phyloP scores from a whole-genome alignment of 2,113 vertebrate genomes.

The Myiozetetes cayanensis region DNA sequence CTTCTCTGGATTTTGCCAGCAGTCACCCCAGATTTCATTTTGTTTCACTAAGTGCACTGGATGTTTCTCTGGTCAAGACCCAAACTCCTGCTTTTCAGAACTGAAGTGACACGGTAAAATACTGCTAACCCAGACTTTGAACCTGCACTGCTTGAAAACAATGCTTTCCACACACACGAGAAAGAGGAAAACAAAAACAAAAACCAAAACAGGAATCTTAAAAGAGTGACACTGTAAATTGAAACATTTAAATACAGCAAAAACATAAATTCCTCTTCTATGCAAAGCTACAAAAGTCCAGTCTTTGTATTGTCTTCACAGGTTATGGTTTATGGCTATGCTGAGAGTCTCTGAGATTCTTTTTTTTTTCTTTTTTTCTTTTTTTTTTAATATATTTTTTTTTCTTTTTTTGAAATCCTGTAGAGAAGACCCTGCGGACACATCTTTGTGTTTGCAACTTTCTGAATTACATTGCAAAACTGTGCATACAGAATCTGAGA shows the following conservation, averaged over 20 bases:
- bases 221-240: conserved; percentile 71
- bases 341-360: conserved; percentile 83
- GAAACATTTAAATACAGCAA: conserved; percentile 76
- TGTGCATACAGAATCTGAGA: conserved; percentile 86
- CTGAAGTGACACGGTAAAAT: conserved; percentile 66
- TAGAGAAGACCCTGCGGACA: conserved; percentile 74
- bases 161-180: conserved; percentile 52
- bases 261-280: conserved; percentile 72
- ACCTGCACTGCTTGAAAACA: conserved; percentile 67
- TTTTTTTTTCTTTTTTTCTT: conserved; percentile 67
- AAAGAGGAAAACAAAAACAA: conserved; percentile 31
- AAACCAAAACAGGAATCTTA: conserved; percentile 53
- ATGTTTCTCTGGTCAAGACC: conserved; percentile 56
- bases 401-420: conserved; percentile 76
- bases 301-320: conserved; percentile 84
- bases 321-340: conserved; percentile 93
- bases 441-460: conserved; percentile 70
- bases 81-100: conserved; percentile 65
- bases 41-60: conserved; percentile 7
- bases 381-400: conserved; percentile 64
- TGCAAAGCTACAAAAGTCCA: conserved; percentile 73
- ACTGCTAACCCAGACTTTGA: conserved; percentile 72
- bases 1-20: not conserved
- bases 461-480: conserved; percentile 82
- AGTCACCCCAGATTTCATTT: not conserved